A percentile compares a stretch with the other conserved stretches of the same genome.
Evolutionary conservation across 2,797 vertebrate species (phyloP).

Genomic region (Arnoldichthys spilopterus): DNA sequence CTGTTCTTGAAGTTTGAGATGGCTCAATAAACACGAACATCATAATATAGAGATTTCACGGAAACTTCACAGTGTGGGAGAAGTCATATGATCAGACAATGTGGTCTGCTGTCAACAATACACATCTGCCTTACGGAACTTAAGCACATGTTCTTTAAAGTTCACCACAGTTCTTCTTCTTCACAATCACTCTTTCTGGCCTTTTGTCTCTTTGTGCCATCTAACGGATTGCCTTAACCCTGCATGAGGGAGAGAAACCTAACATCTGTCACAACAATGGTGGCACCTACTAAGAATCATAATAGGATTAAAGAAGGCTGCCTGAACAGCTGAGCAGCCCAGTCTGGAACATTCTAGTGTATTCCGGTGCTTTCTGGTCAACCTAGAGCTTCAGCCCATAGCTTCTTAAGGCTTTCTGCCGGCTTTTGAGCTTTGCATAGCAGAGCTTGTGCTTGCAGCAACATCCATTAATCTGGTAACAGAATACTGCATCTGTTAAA

Average conservation of each 20-base stretch:
- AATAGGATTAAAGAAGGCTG: conserved; percentile 72
- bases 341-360: conserved; percentile 57
- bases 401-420: too few species aligned
- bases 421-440: too few species aligned
- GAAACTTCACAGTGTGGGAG: conserved; percentile 23
- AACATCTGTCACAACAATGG: neutral
- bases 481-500: too few species aligned
- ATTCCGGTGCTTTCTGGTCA: conserved; percentile 39
- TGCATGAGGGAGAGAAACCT: neutral
- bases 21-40: conserved; percentile 19
- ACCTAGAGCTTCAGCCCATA: too few species aligned
- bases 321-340: conserved; percentile 62
- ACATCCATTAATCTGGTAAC: too few species aligned
- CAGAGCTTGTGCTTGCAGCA: too few species aligned
- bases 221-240: neutral
- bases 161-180: neutral
- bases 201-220: neutral
- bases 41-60: neutral
- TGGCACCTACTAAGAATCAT: conserved; percentile 53
- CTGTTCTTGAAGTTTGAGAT: neutral
- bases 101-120: conserved; percentile 7
- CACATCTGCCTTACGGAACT: conserved; percentile 7
- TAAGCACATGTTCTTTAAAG: neutral
- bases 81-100: conserved; percentile 13
- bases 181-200: neutral